Percentiles rank a stretch among this genome's conserved stretches.
These are phyloP conservation scores for Adela reaumurella DNA, from an alignment of 2,888 invertebrate species.

Conservation along the genomic window DNA sequence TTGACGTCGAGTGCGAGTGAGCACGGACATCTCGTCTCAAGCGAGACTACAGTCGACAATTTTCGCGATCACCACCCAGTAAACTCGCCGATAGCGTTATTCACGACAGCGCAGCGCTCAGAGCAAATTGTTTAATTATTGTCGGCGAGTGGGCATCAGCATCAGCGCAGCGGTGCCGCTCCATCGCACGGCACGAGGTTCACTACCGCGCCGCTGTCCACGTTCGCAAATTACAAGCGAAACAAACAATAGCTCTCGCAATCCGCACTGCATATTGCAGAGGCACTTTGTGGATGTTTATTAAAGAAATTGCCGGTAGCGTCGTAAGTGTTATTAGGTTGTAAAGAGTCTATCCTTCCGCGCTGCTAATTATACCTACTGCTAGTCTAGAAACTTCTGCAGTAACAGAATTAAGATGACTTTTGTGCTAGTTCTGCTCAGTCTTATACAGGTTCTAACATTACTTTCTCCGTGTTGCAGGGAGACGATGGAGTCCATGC, in stretches of 20 bases:
- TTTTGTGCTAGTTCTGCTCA: no score
- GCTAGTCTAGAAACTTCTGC: no score
- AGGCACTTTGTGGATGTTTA: background rate
- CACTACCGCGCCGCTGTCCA: background rate
- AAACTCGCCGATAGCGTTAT: background rate
- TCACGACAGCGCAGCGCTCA: background rate
- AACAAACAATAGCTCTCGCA: background rate
- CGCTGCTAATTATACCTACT: background rate
- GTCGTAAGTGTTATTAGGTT: no score
- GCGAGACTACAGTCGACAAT: no score
- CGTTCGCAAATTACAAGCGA: background rate
- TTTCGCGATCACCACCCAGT: no score
- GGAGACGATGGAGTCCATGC: constrained; percentile 87
- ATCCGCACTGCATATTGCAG: background rate
- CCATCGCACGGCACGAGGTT: background rate
- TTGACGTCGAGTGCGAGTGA: no score
- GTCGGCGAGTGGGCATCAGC: background rate
- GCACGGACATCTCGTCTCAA: no score
- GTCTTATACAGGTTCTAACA: no score
- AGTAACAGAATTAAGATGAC: no score
- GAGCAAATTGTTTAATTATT: background rate
- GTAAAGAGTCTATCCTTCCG: background rate
- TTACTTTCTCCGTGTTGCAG: constrained; percentile 47
- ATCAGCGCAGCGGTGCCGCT: background rate
- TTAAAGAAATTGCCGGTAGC: background rate